Evolutionary conservation across 2,113 vertebrate species (phyloP).

Genomic region (Pardalotus punctatus): DNA sequence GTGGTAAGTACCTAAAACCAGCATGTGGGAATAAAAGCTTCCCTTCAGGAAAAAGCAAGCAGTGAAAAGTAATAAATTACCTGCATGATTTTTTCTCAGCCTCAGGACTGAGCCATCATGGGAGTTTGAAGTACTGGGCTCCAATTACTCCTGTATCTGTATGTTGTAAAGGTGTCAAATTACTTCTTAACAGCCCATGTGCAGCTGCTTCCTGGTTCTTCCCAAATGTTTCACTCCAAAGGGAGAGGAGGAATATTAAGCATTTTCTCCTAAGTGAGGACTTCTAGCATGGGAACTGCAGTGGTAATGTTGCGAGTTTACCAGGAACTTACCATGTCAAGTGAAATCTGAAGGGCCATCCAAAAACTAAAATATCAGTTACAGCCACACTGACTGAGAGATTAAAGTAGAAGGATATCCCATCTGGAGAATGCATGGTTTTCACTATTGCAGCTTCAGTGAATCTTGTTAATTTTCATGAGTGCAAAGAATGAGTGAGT

Average conservation of each 20-base stretch:
- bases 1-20: background rate
- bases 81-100: background rate
- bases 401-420: background rate
- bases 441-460: background rate
- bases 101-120: background rate
- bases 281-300: background rate
- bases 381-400: accelerated
- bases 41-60: background rate
- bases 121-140: background rate
- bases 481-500: background rate
- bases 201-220: background rate
- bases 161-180: background rate
- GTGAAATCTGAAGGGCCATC: background rate
- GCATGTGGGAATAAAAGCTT: background rate
- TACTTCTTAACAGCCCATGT: background rate
- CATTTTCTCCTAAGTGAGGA: background rate
- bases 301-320: background rate
- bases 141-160: background rate
- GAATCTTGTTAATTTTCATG: background rate
- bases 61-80: background rate
- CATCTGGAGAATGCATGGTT: background rate
- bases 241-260: background rate
- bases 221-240: background rate
- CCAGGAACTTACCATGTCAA: background rate
- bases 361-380: background rate